phyloP scores from a whole-genome alignment of 2,888 invertebrate genomes.

The Drosophila seclusa region DNA sequence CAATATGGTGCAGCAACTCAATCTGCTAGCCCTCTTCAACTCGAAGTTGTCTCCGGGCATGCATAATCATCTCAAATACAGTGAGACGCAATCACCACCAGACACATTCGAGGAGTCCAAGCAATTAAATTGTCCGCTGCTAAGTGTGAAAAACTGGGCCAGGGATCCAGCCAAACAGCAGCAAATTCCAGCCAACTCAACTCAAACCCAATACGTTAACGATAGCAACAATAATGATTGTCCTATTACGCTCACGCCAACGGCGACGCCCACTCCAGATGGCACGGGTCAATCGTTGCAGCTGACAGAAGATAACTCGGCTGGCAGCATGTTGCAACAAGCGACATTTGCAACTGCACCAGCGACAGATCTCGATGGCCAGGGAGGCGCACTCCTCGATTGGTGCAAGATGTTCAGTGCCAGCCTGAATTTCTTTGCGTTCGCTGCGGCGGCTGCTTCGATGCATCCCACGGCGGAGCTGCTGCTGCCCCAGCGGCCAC shows the following conservation, averaged over 20 bases:
- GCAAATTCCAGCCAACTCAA: conserved; percentile 15
- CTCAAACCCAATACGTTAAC: conserved; percentile 47
- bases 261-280: conserved; percentile 17
- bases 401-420: conserved; percentile 90
- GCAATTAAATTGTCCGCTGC: conserved; percentile 58
- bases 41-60: conserved; percentile 68
- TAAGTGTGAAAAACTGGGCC: conserved; percentile 83
- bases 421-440: conserved; percentile 78
- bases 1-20: conserved; percentile 86
- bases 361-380: conserved; percentile 35
- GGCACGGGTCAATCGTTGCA: conserved; percentile 15
- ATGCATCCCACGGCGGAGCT: conserved; percentile 58
- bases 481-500: not conserved
- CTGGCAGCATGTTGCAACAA: conserved; percentile 17
- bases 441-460: conserved; percentile 77
- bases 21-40: conserved; percentile 87
- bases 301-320: conserved; percentile 21
- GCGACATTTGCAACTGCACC: conserved; percentile 49
- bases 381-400: conserved; percentile 87
- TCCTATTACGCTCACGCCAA: conserved; percentile 26
- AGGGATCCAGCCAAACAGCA: conserved; percentile 73
- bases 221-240: conserved; percentile 75
- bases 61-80: conserved; percentile 25
- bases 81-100: conserved; percentile 18
- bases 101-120: conserved; percentile 39